These are phyloP conservation scores for Tromatobia lineatoria DNA, from an alignment of 2,888 invertebrate species.

Conservation along the genomic window DNA sequence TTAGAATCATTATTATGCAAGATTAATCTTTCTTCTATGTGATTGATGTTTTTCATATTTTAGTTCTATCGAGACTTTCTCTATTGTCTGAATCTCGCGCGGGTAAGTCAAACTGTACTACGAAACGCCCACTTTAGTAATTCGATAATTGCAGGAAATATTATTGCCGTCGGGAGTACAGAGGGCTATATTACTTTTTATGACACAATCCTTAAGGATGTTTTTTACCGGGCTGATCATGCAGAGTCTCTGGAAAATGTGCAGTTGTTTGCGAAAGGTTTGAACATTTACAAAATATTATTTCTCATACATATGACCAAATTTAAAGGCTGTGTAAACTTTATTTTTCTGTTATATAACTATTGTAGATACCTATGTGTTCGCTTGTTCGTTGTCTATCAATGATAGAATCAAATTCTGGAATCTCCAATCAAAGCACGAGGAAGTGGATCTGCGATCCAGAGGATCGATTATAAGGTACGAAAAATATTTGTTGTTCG, in stretches of 20 bases:
- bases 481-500: not conserved
- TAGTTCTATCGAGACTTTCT: no score
- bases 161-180: constrained; percentile 76
- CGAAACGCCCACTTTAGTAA: no score
- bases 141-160: constrained; percentile 68
- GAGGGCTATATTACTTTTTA: constrained; percentile 77
- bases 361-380: not conserved
- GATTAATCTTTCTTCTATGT: not conserved
- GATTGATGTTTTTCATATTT: not conserved
- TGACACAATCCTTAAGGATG: constrained; percentile 65
- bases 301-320: not conserved
- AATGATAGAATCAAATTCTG: not conserved
- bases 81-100: no score
- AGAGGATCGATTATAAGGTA: not conserved
- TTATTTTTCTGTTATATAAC: not conserved
- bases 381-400: not conserved
- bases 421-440: not conserved
- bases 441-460: not conserved
- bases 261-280: constrained; percentile 64
- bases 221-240: constrained; percentile 72
- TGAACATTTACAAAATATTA: not conserved
- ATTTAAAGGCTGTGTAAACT: not conserved
- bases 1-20: no score
- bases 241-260: constrained; percentile 70
- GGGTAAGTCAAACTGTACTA: no score